phyloP scores from a whole-genome alignment of 2,888 invertebrate species.

The Amphipoea lucens region DNA sequence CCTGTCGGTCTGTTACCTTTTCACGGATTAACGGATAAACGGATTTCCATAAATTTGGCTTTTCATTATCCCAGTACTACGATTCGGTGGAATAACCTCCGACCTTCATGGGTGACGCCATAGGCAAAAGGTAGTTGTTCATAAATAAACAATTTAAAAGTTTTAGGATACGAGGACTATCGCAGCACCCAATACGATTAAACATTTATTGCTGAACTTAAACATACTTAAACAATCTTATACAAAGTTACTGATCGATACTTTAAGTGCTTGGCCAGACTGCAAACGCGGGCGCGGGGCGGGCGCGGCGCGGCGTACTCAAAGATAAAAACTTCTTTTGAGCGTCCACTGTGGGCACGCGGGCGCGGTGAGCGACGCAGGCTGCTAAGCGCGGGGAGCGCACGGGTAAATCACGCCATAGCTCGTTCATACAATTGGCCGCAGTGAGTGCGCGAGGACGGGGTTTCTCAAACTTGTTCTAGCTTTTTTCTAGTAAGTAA shows the following conservation, averaged over 20 bases:
- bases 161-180: not conserved
- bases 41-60: not conserved
- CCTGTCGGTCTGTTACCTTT: not conserved
- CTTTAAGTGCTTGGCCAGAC: slow-evolving; percentile 3
- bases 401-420: too few relatives aligned
- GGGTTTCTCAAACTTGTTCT: too few relatives aligned
- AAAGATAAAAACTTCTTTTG: too few relatives aligned
- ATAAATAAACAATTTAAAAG: slow-evolving; percentile 4
- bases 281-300: too few relatives aligned
- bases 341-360: too few relatives aligned
- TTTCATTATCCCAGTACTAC: not conserved
- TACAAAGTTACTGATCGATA: slow-evolving; percentile 18
- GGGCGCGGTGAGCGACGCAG: too few relatives aligned
- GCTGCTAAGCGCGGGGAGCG: too few relatives aligned
- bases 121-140: not conserved
- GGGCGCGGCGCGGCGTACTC: too few relatives aligned
- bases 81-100: not conserved
- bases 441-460: too few relatives aligned
- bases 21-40: not conserved
- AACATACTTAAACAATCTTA: slow-evolving; percentile 1
- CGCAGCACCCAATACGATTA: slow-evolving; percentile 18
- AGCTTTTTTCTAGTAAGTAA: too few relatives aligned
- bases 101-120: not conserved
- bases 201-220: not conserved
- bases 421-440: too few relatives aligned